Base-by-base conservation (phyloP, 2,888 invertebrate species). In the Thalpophila matura region DNA sequence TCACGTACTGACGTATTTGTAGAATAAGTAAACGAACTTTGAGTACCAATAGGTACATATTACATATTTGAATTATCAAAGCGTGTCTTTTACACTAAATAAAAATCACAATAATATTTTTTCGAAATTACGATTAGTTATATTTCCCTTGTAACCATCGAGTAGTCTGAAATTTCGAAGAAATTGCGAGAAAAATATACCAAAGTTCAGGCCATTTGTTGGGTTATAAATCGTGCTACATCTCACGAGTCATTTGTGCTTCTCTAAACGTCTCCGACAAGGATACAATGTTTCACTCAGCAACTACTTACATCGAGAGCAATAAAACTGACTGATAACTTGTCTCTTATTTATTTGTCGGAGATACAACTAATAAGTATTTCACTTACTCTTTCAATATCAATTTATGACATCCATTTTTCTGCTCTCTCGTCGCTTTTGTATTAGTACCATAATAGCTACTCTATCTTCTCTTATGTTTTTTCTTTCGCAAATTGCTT, bases 251-350 rank as follows among this genome's bases (percentile, higher is more conserved):
- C 66, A 71, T 74, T 72, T 68, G 51, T 67, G 67, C 56, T 60
- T 59, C 35, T 58, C 53, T 68, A 46, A 59, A 61, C 50, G 58
- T 59, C 31, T 49, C 24, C 59, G 61, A 64, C 61, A 62, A 60
- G 55, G 58, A 57, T 59, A 68, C 58, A 65, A 65, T 63, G 60
- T 69, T 59, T 66, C 77, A 77, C 73, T 73, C 60, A 46, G 45
- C 55, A 51, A 55, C 54, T 61, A 77, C 70, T 65, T 64, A 67
- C 58, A 67, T 53, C 49, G 46, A 14, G 43, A 49, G 47, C 60
- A 75, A 77, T 77, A 77, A 72, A 79, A 68, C 27, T 72, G 73
- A 75, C 62, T 60, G 57, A 79, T 75, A 60, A 37, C 62, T 56
- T 60, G 59, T 50, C 40, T 59, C 47, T 24, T 68, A 72, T 72